Conservation (phyloP, 2,113 vertebrate genomes). For the Vidua macroura region DNA sequence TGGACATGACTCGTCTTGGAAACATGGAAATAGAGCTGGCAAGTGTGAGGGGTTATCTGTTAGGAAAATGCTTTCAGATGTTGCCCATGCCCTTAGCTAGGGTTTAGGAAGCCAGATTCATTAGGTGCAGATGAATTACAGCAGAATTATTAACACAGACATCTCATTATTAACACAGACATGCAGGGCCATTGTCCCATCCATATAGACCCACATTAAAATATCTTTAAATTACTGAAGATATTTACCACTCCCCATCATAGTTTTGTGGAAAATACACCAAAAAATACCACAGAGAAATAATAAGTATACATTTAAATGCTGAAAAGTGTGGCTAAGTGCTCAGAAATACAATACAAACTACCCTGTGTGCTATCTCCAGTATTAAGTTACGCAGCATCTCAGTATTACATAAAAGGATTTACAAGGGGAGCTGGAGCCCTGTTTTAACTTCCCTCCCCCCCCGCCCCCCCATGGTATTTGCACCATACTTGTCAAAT, state of each 20-base stretch:
- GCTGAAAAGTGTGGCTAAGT: not conserved
- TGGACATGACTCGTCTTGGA: not conserved
- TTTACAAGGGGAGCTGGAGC: not conserved
- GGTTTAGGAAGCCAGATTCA: not conserved
- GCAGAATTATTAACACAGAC: not conserved
- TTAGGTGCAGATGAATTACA: not conserved
- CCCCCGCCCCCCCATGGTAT: not conserved
- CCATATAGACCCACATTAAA: not conserved
- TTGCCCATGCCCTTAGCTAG: not conserved
- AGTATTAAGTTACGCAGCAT: not conserved
- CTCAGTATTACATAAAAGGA: not conserved
- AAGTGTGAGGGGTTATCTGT: not conserved
- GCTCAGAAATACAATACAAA: not conserved
- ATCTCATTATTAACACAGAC: not conserved
- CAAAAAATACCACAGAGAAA: not conserved
- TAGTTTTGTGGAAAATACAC: not conserved
- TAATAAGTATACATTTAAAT: not conserved
- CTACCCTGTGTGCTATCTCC: not conserved
- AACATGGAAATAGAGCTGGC: not conserved
- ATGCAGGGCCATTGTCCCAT: not conserved
- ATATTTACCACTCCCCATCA: not conserved
- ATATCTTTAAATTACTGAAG: not conserved
- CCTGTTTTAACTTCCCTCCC: not conserved
- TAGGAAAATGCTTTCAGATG: not conserved
- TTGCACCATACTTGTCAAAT: not conserved